Conservation (phyloP, 2,113 vertebrate genomes). For the Syrmaticus mikado region DNA sequence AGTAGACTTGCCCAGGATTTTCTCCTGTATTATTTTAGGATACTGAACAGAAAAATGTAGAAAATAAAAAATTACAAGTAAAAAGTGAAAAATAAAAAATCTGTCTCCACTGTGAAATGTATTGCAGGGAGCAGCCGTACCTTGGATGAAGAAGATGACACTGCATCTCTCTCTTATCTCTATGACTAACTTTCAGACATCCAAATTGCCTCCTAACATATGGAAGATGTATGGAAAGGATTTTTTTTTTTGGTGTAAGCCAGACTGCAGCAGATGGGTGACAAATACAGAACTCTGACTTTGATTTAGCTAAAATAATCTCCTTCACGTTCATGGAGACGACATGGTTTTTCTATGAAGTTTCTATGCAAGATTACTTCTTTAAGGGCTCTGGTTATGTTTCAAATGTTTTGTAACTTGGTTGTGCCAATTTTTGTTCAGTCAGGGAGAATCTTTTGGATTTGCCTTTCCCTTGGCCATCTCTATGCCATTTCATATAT, state of each 20-base stretch:
- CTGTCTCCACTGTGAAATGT: not conserved
- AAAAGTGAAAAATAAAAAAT: not conserved
- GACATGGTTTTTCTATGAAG: not conserved
- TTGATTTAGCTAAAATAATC: constrained; percentile 29
- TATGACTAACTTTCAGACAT: constrained; percentile 32
- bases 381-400: not conserved
- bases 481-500: not conserved
- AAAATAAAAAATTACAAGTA: not conserved
- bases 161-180: constrained; percentile 14
- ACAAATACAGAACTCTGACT: constrained; percentile 14
- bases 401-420: not conserved
- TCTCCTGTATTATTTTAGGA: not conserved
- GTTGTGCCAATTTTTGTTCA: not conserved
- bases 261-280: constrained; percentile 23
- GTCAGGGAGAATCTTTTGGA: not conserved
- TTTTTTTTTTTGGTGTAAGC: constrained; percentile 23
- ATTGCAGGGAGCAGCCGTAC: not conserved
- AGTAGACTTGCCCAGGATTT: not conserved
- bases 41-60: not conserved
- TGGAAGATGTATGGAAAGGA: constrained; percentile 9
- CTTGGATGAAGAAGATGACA: not conserved
- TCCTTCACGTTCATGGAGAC: not conserved
- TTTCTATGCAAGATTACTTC: not conserved
- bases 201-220: constrained; percentile 32
- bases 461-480: not conserved